Conservation (phyloP, 2,888 invertebrate genomes). For the Yponomeuta evonymella region DNA sequence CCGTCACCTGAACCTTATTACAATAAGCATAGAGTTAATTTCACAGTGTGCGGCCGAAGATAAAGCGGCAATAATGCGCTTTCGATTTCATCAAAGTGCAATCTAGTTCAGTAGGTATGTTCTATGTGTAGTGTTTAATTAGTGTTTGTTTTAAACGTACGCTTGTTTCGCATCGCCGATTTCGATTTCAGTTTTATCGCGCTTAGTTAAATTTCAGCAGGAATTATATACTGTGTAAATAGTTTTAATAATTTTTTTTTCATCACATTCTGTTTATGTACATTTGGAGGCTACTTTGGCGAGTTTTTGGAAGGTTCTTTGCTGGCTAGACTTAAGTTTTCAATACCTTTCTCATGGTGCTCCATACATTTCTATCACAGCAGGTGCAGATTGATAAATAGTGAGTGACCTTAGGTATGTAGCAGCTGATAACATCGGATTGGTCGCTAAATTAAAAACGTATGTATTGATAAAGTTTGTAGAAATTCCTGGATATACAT, state of each 20-base stretch:
- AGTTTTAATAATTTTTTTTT: neutral
- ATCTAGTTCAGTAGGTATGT: neutral
- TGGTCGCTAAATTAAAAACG: too few relatives aligned
- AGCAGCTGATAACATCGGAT: too few relatives aligned
- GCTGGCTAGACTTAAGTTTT: too few relatives aligned
- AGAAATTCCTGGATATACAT: too few relatives aligned
- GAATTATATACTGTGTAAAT: neutral
- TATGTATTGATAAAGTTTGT: too few relatives aligned
- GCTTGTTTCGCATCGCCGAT: neutral
- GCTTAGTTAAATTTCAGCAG: neutral
- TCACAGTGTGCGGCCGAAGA: neutral
- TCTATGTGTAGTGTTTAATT: neutral
- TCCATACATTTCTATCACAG: too few relatives aligned
- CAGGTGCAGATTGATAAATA: too few relatives aligned
- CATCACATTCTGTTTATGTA: neutral
- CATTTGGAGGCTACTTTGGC: too few relatives aligned
- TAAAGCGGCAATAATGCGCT: neutral
- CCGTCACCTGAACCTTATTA: neutral
- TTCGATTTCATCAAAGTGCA: constrained; percentile 3
- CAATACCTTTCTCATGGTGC: too few relatives aligned
- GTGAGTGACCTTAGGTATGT: too few relatives aligned
- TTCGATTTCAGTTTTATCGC: neutral
- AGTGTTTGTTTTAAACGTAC: neutral
- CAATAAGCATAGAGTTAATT: neutral
- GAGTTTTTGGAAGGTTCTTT: too few relatives aligned